A percentile compares a stretch with the other conserved stretches of the same genome.
Conservation (phyloP, 2,113 vertebrate genomes). For the Phaethornis superciliosus region DNA sequence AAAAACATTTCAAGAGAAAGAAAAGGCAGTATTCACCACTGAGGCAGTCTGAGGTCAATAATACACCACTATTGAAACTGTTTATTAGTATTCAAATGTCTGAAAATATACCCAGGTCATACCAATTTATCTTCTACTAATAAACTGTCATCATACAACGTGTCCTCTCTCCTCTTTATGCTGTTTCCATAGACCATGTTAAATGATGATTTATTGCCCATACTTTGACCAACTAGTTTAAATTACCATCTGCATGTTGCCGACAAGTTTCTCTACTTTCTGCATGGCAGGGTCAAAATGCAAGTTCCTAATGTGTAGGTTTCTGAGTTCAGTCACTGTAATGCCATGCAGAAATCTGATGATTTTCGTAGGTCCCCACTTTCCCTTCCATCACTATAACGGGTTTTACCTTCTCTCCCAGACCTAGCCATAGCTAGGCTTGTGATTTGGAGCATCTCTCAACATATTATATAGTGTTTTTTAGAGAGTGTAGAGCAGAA, state of each 20-base stretch:
- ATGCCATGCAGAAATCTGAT: neutral
- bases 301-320: neutral
- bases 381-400: neutral
- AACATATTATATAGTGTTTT: neutral
- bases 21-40: neutral
- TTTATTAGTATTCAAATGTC: neutral
- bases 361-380: neutral
- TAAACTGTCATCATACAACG: neutral
- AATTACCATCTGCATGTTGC: neutral
- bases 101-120: neutral
- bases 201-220: slow-evolving; percentile 13
- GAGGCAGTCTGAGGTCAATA: neutral
- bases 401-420: neutral
- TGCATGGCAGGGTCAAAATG: neutral
- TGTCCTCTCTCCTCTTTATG: neutral
- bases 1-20: neutral
- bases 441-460: neutral
- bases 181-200: neutral
- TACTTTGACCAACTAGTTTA: neutral
- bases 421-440: neutral
- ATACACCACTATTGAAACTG: neutral
- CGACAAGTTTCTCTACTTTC: neutral
- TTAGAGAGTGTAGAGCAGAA: neutral
- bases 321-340: neutral
- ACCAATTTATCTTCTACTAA: neutral